Evolutionary conservation across 2,113 vertebrate species (phyloP).

Genomic region (Cottus gobio): DNA sequence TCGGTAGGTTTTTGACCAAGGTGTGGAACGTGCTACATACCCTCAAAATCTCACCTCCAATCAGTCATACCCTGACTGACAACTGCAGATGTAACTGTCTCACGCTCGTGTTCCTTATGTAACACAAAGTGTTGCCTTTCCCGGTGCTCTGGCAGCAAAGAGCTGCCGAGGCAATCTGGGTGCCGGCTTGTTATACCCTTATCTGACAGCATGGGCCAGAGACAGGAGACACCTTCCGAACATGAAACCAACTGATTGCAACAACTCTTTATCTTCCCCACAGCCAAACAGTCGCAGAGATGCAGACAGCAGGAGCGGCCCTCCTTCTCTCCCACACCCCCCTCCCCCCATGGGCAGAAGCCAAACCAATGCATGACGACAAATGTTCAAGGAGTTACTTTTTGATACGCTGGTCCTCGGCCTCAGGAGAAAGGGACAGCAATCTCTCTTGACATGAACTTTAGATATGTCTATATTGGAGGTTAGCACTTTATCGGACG

Average conservation of each 20-base stretch:
- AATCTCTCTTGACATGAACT: conserved; percentile 18
- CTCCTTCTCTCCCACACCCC: neutral
- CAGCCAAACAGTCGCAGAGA: conserved; percentile 33
- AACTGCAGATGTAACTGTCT: conserved; percentile 45
- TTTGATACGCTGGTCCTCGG: conserved; percentile 28
- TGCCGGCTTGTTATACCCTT: conserved; percentile 47
- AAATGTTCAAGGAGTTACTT: conserved; percentile 16
- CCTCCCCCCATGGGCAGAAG: conserved; percentile 16
- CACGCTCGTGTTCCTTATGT: conserved; percentile 35
- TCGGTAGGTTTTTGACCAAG: conserved; percentile 25
- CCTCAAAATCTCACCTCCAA: conserved; percentile 41
- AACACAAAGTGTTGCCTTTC: conserved; percentile 33
- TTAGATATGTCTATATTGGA: conserved; percentile 22
- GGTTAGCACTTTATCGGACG: neutral
- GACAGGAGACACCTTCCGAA: conserved; percentile 46
- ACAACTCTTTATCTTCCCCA: conserved; percentile 65
- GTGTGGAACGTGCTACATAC: conserved; percentile 23
- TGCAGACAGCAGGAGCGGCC: conserved; percentile 19
- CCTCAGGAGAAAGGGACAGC: conserved; percentile 17
- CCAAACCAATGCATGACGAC: conserved; percentile 22
- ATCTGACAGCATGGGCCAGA: conserved; percentile 58
- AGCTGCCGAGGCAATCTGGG: conserved; percentile 45
- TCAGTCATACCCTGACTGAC: conserved; percentile 46
- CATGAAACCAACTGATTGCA: conserved; percentile 58
- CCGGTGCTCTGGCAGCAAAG: conserved; percentile 25